These are phyloP conservation scores for Eueremaeus valkanovi DNA, from an alignment of 2,888 invertebrate species.

Conservation along the genomic window DNA sequence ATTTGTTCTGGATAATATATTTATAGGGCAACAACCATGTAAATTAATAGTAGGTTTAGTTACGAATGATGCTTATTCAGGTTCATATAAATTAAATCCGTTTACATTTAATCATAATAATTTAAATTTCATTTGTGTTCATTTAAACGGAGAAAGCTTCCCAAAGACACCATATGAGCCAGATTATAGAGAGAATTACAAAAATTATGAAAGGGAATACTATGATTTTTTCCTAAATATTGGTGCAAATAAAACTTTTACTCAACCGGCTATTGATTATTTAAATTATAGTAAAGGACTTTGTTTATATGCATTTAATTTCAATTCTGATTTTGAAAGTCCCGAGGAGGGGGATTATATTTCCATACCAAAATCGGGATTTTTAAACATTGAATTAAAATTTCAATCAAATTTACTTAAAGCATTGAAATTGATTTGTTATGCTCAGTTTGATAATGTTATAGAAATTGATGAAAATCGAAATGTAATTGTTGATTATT, in stretches of 20 bases:
- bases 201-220: background rate
- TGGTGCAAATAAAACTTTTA: background rate
- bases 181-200: background rate
- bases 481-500: background rate
- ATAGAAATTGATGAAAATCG: background rate
- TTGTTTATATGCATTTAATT: background rate
- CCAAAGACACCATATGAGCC: background rate
- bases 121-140: background rate
- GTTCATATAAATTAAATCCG: background rate
- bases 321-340: background rate
- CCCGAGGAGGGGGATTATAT: background rate
- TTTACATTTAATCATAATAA: background rate
- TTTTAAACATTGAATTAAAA: background rate
- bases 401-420: background rate
- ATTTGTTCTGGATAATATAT: background rate
- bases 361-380: background rate
- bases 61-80: background rate
- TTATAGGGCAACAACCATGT: background rate
- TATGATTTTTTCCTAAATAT: conserved; percentile 1
- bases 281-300: background rate
- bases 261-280: background rate
- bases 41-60: background rate
- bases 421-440: background rate
- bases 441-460: background rate
- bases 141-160: background rate